phyloP scores from a whole-genome alignment of 2,888 invertebrate species.

The Lithophane ornitopus region DNA sequence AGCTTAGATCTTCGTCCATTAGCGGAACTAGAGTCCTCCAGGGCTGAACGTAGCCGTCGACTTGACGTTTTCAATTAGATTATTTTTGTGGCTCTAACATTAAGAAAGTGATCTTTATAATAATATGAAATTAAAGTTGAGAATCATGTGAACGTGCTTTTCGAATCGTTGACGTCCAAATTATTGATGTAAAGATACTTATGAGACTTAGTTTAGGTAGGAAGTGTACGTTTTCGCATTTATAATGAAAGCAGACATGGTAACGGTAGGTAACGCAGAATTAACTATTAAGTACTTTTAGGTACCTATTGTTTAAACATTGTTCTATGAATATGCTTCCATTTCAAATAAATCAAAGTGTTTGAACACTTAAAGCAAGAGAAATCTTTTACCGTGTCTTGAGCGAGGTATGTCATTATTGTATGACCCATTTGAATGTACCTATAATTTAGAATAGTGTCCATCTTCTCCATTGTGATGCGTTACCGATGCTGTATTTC shows the following conservation, averaged over 20 bases:
- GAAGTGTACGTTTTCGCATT: constrained; percentile 43
- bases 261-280: constrained; percentile 40
- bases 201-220: constrained; percentile 59
- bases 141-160: constrained; percentile 62
- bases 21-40: constrained; percentile 60
- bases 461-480: not conserved
- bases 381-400: not conserved
- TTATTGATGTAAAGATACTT: constrained; percentile 62
- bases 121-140: constrained; percentile 39
- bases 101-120: constrained; percentile 53
- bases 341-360: constrained; percentile 27
- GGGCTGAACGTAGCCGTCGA: constrained; percentile 54
- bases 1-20: constrained; percentile 67
- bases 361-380: constrained; percentile 19
- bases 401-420: not conserved
- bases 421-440: constrained; percentile 6
- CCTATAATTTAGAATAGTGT: not conserved
- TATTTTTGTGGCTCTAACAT: constrained; percentile 57
- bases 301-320: not conserved
- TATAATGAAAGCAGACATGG: constrained; percentile 26
- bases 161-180: constrained; percentile 69
- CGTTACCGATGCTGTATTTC: constrained; percentile 43
- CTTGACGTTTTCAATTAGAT: constrained; percentile 56
- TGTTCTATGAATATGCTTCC: constrained; percentile 5
- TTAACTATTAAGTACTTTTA: not conserved